These are phyloP conservation scores for Ptychadena robeensis DNA, from an alignment of 2,797 vertebrate species.

Conservation along the genomic window DNA sequence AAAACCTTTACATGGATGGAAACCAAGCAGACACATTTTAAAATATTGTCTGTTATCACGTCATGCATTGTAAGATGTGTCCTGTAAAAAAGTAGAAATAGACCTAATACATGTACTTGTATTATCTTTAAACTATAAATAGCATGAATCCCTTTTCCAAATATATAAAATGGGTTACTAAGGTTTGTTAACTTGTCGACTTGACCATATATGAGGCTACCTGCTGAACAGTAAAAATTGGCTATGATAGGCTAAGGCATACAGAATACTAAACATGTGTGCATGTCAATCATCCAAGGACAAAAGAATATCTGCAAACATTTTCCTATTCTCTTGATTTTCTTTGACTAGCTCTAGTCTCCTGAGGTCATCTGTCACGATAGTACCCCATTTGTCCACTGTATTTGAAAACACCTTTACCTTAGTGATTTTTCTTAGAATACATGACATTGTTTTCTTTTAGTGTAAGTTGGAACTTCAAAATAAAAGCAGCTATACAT, in stretches of 20 bases:
- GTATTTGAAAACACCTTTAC: neutral
- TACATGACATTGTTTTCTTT: neutral
- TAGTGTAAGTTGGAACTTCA: neutral
- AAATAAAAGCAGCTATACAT: too few species aligned
- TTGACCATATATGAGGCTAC: neutral
- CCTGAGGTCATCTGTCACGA: neutral
- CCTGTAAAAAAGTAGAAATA: too few species aligned
- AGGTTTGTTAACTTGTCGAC: neutral
- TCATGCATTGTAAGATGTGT: too few species aligned
- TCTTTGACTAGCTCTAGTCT: neutral
- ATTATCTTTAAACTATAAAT: neutral
- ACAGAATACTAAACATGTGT: neutral
- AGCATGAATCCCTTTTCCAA: neutral
- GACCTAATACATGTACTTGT: too few species aligned
- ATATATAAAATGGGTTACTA: neutral
- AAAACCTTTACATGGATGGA: too few species aligned
- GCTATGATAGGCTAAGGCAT: neutral
- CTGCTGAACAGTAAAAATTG: neutral
- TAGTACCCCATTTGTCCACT: neutral
- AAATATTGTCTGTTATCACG: too few species aligned
- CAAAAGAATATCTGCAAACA: neutral
- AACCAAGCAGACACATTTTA: too few species aligned
- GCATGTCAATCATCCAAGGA: neutral
- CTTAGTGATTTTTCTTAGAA: neutral
- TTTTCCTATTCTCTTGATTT: neutral